These are phyloP conservation scores for Rattus rattus DNA, from an alignment of 2,113 vertebrate genomes.

Conservation along the genomic window DNA sequence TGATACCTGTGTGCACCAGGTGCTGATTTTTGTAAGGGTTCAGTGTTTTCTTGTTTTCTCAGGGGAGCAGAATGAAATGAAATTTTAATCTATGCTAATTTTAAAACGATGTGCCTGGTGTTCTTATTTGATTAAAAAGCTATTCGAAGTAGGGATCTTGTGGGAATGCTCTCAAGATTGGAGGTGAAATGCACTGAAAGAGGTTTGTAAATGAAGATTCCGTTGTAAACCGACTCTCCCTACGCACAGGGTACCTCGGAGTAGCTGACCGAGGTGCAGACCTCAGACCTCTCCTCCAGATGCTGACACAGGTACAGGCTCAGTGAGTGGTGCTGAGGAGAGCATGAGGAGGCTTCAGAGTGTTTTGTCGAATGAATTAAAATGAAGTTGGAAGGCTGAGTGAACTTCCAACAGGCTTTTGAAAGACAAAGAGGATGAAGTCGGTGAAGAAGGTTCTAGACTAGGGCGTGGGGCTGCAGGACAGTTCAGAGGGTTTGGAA, in stretches of 20 bases:
- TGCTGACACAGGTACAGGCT: not conserved
- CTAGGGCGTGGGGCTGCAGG: too few relatives aligned
- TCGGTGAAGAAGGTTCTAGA: not conserved
- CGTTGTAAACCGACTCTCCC: not conserved
- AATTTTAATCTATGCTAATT: constrained; percentile 42
- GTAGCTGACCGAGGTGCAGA: not conserved
- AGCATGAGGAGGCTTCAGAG: not conserved
- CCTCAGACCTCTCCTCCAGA: not conserved
- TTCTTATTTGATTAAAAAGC: constrained; percentile 37
- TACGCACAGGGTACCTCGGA: not conserved
- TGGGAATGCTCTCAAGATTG: not conserved
- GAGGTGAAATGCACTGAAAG: not conserved
- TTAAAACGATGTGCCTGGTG: not conserved
- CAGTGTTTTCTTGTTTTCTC: not conserved
- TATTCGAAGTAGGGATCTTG: not conserved
- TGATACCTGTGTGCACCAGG: not conserved
- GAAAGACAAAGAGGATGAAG: not conserved
- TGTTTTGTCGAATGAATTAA: not conserved
- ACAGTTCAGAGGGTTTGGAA: not conserved
- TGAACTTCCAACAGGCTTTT: not conserved
- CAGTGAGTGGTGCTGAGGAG: not conserved
- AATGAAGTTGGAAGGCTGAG: not conserved
- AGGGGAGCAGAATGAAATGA: not conserved
- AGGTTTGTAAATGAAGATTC: not conserved
- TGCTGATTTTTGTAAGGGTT: not conserved